A percentile compares a stretch with the other conserved stretches of the same genome.
Evolutionary conservation across 2,888 invertebrate species (phyloP).

Genomic region (Tubiluchus corallicola): DNA sequence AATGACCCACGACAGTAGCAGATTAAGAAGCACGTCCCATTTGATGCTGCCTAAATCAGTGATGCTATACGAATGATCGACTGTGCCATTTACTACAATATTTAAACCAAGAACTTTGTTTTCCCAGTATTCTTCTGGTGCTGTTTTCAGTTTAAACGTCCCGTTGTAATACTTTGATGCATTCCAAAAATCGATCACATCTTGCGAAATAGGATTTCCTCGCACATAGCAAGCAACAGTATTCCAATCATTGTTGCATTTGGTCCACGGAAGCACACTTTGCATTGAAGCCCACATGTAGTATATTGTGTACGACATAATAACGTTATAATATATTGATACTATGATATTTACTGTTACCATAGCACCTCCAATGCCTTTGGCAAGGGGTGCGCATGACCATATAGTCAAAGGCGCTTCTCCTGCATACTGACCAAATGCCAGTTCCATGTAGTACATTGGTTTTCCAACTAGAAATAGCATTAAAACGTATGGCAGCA

Average conservation of each 20-base stretch:
- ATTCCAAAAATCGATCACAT: too few species aligned
- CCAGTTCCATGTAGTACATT: constrained; percentile 31
- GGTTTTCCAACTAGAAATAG: constrained; percentile 38
- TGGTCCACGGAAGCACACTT: constrained; percentile 45
- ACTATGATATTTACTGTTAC: constrained; percentile 47
- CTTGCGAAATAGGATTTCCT: too few species aligned
- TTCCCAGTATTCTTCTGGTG: too few species aligned
- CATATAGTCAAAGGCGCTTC: constrained; percentile 30
- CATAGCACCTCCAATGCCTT: constrained; percentile 39
- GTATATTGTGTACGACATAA: constrained; percentile 55
- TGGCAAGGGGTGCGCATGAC: constrained; percentile 29
- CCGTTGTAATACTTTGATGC: too few species aligned
- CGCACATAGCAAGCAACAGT: too few species aligned
- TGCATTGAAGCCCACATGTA: constrained; percentile 51
- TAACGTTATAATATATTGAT: constrained; percentile 58
- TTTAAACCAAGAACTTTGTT: too few species aligned
- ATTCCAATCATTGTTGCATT: too few species aligned
- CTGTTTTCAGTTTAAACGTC: too few species aligned
- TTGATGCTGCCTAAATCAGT: constrained; percentile 19
- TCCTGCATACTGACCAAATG: too few species aligned
- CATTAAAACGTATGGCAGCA: constrained; percentile 50
- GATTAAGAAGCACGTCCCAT: constrained; percentile 20
- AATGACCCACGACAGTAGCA: constrained; percentile 22
- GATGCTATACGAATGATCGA: constrained; percentile 16
- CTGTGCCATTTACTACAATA: too few species aligned